Evolutionary conservation across 2,797 vertebrate species (phyloP).

Genomic region (Tympanoctomys barrerae): DNA sequence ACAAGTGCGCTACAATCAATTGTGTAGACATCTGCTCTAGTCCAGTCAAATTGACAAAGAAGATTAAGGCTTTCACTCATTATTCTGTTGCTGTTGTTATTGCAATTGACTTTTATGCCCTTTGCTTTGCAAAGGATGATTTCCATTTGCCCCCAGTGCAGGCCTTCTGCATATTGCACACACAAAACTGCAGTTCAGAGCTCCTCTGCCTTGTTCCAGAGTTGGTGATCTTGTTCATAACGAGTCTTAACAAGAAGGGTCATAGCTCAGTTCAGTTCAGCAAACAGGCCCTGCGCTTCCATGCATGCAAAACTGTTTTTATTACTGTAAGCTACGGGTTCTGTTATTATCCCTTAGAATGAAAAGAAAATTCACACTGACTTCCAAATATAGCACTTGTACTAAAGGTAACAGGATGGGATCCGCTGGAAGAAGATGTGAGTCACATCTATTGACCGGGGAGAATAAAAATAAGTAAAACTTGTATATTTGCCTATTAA

Average conservation of each 20-base stretch:
- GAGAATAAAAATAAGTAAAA: background rate
- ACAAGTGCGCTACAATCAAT: background rate
- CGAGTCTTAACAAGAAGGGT: background rate
- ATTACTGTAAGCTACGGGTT: background rate
- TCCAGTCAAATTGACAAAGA: background rate
- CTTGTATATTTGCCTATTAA: background rate
- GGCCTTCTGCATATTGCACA: background rate
- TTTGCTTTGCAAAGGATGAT: slow-evolving; percentile 47
- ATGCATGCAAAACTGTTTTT: background rate
- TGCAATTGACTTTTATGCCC: background rate
- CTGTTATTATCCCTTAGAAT: background rate
- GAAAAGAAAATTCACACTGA: slow-evolving; percentile 13
- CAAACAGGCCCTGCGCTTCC: background rate
- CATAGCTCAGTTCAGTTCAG: slow-evolving; percentile 7
- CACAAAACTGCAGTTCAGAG: background rate
- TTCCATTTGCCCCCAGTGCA: background rate
- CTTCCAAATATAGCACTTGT: slow-evolving; percentile 2
- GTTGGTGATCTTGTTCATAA: background rate
- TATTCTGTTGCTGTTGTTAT: slow-evolving; percentile 25
- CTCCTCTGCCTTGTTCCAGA: background rate
- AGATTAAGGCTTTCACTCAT: background rate
- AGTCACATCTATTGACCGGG: background rate
- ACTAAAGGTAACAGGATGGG: background rate
- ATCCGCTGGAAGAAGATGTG: background rate
- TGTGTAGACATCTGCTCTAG: background rate